phyloP scores from a whole-genome alignment of 1,140 invertebrate species.

The Brachionus paranguensis region DNA sequence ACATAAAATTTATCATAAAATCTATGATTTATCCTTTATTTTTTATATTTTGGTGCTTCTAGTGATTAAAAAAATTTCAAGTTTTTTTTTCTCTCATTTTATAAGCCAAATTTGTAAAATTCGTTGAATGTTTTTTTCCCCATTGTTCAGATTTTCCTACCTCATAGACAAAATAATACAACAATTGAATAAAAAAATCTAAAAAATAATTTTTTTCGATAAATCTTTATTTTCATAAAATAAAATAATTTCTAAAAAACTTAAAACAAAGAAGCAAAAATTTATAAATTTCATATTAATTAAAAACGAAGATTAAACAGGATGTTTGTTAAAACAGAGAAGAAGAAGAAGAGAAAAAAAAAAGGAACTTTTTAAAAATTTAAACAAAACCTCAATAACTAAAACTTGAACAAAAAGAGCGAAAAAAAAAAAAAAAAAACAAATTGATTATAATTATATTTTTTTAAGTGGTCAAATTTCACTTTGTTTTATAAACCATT shows the following conservation, averaged over 20 bases:
- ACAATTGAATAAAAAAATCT: not conserved
- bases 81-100: no score
- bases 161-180: no score
- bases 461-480: not conserved
- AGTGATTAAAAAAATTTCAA: no score
- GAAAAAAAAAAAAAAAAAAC: not conserved
- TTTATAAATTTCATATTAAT: conserved; percentile 4
- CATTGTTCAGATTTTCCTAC: no score
- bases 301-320: not conserved
- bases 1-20: no score
- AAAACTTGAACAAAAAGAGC: not conserved
- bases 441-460: not conserved
- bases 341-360: not conserved
- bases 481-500: not conserved
- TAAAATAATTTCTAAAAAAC: not conserved
- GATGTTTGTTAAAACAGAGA: not conserved
- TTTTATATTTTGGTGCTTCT: no score
- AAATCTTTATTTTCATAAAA: not conserved
- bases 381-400: not conserved
- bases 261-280: not conserved
- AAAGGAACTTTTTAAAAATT: not conserved
- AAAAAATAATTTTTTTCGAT: not conserved
- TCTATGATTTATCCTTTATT: no score
- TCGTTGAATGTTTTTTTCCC: no score
- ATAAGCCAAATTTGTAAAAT: no score